Evolutionary conservation across 2,888 invertebrate species (phyloP).

Genomic region (Apantesis nais): DNA sequence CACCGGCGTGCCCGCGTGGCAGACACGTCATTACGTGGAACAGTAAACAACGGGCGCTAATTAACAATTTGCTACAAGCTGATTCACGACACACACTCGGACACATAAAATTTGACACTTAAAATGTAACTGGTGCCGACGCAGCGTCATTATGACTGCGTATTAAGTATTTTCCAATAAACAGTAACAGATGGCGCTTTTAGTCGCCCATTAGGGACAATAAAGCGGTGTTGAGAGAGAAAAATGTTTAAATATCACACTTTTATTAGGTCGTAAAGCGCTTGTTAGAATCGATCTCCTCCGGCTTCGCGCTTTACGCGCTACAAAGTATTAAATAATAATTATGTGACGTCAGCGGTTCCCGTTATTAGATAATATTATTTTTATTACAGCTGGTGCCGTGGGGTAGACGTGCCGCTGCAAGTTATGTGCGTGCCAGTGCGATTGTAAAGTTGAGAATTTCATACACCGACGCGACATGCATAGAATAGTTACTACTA

Average conservation of each 20-base stretch:
- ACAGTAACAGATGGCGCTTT: slow-evolving; percentile 41
- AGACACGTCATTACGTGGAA: neutral
- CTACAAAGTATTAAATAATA: slow-evolving; percentile 53
- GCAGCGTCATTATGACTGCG: slow-evolving; percentile 25
- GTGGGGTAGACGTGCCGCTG: neutral
- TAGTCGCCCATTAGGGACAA: slow-evolving; percentile 49
- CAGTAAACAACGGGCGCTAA: neutral
- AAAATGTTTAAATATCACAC: slow-evolving; percentile 49
- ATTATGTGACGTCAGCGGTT: slow-evolving; percentile 32
- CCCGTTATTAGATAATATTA: slow-evolving; percentile 11
- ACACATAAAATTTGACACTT: slow-evolving; percentile 12
- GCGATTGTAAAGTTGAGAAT: neutral
- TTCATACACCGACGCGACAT: neutral
- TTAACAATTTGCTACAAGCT: neutral
- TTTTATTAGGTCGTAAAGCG: slow-evolving; percentile 57
- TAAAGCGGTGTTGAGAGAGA: slow-evolving; percentile 40
- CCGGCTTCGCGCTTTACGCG: slow-evolving; percentile 41
- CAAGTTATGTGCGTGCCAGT: neutral
- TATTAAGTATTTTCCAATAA: slow-evolving; percentile 53
- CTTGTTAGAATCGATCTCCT: slow-evolving; percentile 49
- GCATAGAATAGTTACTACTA: neutral
- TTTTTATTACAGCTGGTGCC: neutral
- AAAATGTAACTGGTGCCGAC: slow-evolving; percentile 14
- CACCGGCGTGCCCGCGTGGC: neutral
- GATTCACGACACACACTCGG: neutral